Conservation (phyloP, 2,888 invertebrate species). For the Monochamus alternatus region DNA sequence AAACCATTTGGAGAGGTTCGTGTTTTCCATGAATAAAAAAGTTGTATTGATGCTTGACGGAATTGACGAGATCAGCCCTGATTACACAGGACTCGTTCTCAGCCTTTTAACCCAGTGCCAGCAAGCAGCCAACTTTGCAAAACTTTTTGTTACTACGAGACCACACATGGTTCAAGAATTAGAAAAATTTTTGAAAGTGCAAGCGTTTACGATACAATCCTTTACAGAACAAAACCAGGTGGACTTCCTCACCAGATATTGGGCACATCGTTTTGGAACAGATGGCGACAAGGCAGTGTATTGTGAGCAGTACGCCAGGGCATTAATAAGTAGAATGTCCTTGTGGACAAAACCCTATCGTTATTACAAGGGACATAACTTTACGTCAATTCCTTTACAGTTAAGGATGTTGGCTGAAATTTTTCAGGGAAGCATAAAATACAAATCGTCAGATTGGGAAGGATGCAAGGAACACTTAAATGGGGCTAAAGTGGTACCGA, state of each 20-base stretch:
- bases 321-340: too few species aligned
- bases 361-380: too few species aligned
- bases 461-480: not conserved
- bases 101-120: not conserved
- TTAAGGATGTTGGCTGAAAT: not conserved
- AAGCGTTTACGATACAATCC: too few species aligned
- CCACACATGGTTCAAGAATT: not conserved
- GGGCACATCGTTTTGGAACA: too few species aligned
- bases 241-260: too few species aligned
- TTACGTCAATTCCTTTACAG: too few species aligned
- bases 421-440: not conserved
- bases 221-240: too few species aligned
- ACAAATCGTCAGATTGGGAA: not conserved
- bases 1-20: slow-evolving; percentile 14
- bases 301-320: too few species aligned
- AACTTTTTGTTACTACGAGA: not conserved
- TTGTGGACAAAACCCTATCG: too few species aligned
- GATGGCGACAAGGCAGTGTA: too few species aligned
- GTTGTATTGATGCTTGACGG: slow-evolving; percentile 16
- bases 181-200: not conserved
- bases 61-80: slow-evolving; percentile 23
- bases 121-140: slow-evolving; percentile 4
- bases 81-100: not conserved
- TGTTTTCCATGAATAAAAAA: not conserved
- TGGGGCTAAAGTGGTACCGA: not conserved